Conservation (phyloP, 2,888 invertebrate species). For the Cephalotes varians region DNA sequence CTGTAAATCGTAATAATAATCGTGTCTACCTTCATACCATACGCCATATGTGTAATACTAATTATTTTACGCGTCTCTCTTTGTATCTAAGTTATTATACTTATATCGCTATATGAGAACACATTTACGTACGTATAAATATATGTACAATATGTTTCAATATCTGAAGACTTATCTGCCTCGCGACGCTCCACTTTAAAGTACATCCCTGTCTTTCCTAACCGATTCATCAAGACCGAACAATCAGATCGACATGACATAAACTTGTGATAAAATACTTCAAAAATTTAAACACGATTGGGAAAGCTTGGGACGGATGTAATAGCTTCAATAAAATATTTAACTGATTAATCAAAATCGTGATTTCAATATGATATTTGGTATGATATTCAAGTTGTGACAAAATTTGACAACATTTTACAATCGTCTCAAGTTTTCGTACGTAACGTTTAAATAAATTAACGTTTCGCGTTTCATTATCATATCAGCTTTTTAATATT, state of each 20-base stretch:
- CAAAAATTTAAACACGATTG: neutral
- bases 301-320: neutral
- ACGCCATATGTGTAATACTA: slow-evolving; percentile 74
- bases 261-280: neutral
- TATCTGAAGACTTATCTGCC: slow-evolving; percentile 59
- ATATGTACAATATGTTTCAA: slow-evolving; percentile 69
- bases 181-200: slow-evolving; percentile 54
- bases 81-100: slow-evolving; percentile 77
- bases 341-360: neutral
- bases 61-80: slow-evolving; percentile 75
- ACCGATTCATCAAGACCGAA: slow-evolving; percentile 16
- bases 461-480: slow-evolving; percentile 7
- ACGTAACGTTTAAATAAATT: neutral
- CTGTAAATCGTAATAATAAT: slow-evolving; percentile 59
- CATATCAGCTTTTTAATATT: slow-evolving; percentile 19
- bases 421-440: neutral
- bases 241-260: slow-evolving; percentile 2
- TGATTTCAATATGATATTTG: neutral
- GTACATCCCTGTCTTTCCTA: slow-evolving; percentile 24
- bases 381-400: neutral
- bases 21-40: slow-evolving; percentile 64
- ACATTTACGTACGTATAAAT: slow-evolving; percentile 68
- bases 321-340: neutral
- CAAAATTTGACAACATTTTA: no score
- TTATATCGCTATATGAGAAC: slow-evolving; percentile 62